Evolutionary conservation across 2,888 invertebrate species (phyloP).

Genomic region (Caenorhabditis sinica): DNA sequence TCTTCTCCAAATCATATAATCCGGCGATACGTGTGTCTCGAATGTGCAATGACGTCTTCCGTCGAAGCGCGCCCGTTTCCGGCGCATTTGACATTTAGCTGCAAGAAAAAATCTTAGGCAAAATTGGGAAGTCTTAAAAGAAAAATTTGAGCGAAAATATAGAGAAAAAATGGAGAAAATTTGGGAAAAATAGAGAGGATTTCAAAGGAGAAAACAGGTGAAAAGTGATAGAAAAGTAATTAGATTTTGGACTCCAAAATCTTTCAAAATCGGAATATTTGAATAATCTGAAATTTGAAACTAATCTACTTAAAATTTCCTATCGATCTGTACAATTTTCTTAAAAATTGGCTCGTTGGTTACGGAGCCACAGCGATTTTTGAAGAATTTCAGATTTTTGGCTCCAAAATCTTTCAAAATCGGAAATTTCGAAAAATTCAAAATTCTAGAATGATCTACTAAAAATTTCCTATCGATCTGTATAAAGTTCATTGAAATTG

Average conservation of each 20-base stretch:
- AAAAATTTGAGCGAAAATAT: too few species aligned
- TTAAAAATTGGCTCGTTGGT: too few species aligned
- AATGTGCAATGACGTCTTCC: conserved; percentile 65
- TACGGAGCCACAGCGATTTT: too few species aligned
- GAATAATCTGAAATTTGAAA: too few species aligned
- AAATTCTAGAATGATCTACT: neutral
- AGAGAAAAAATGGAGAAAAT: neutral
- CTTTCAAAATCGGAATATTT: too few species aligned
- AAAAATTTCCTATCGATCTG: neutral
- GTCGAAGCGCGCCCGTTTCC: conserved; percentile 65
- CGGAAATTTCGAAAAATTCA: neutral
- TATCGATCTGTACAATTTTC: too few species aligned
- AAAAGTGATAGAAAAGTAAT: neutral
- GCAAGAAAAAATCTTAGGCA: conserved; percentile 14
- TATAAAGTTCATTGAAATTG: neutral
- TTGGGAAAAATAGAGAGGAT: neutral
- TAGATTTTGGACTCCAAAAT: too few species aligned
- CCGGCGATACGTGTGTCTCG: conserved; percentile 86
- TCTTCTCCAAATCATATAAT: conserved; percentile 97
- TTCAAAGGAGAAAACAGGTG: neutral
- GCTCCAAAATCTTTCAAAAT: neutral
- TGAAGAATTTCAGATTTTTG: too few species aligned
- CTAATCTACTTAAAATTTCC: too few species aligned
- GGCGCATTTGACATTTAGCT: conserved; percentile 60
- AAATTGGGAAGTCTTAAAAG: neutral